Evolutionary conservation across 35 echinoderm and acorn worm genomes (phyloP), one percentile per base, ranked within the genome.

Genomic region (Hemicentrotus pulcherrimus): DNA sequence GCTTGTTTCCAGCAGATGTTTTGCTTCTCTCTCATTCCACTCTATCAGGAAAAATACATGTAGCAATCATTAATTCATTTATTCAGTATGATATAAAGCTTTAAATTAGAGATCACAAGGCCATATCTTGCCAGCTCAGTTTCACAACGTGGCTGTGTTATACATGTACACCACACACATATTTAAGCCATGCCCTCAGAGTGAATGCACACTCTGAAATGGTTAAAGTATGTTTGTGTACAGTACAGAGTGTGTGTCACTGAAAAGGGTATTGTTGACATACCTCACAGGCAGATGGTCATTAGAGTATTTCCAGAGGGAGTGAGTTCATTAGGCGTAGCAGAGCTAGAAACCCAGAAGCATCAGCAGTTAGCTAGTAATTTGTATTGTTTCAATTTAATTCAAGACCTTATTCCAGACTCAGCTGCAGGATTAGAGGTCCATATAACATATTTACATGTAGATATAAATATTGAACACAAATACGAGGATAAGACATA

Each of bases 251-350:
- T 90, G 88, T 90, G 88, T 90, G n/a, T 90, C 88, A 46, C 88
- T 90, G 88, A 90, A 90, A 12, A 90, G 88, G 46, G 88, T 90
- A 90, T 90, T 90, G 88, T 90, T 90, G 88, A 90, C 88, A 90
- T 90, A 90, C 88, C 88, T 90, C 46, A 90, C 88, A 90, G 88
- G 88, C 88, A 90, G 88, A 90, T 30, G 32, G 88, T 90, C 88
- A 90, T 90, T 90, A 90, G 88, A 90, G 88, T 47, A 90, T 90
- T 90, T 90, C 88, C 88, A 90, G 88, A 47, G 88, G 88, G 88
- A 90, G 88, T 33, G 33, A 90, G 88, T 90, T 33, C 88, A 90
- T 8, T 47, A 16, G 33, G 32, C 6, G 24, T 33, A 90, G 88
- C 88, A 46, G 32, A 90, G 33, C 46, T 85, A 90, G 4, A 90